Base-by-base conservation (phyloP, 1,140 invertebrate species). In the Rhizoglyphus robini region DNA sequence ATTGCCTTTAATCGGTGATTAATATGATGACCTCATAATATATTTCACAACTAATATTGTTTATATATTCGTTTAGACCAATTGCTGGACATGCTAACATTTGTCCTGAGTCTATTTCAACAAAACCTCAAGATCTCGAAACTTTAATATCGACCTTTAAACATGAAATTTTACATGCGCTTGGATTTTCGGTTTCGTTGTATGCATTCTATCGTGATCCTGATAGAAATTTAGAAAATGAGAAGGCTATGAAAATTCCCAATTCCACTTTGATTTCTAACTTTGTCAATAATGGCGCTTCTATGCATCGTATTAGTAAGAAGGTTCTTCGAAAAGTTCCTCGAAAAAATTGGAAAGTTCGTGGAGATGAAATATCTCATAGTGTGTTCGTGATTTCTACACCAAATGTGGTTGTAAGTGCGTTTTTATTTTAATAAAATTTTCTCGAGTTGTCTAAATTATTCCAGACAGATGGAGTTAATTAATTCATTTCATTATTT, bases 21-120 rank as follows among this genome's bases (percentile, higher is more conserved):
- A 48, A 23, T 48, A 63, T 0, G 31, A 34, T 38, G 63, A 32
- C 34, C n/a, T 32, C 46, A 30, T 62, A 63, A 66, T 49, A 34
- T 49, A n/a, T 59, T n/a, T n/a, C 20, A 20, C 15, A 15, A 25
- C 48, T 68, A 23, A 38, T 82, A 85, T 1, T 84, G 85, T 29
- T 77, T 66, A 65, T 49, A 46, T 66, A 65, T 27, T 65, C 54
- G 80, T 81, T 51, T 76, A 93, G 92, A 70, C 96, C 96, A 1
- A 94, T 99, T 61, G 96, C 95, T 0, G 96, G 96, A 0, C 94
- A 98, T 79, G 93, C 95, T 1, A 99, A 98, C 80, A 83, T 99
- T 60, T 99, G 96, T 73, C 95, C 95, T 0, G 83, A 86, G n/a
- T 90, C 89, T 71, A 87, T 99, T 49, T 92, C 88, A 4, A 94